Percentiles rank a stretch among this genome's conserved stretches.
phyloP scores from a whole-genome alignment of 1,140 invertebrate species.

The Cotesia glomerata region DNA sequence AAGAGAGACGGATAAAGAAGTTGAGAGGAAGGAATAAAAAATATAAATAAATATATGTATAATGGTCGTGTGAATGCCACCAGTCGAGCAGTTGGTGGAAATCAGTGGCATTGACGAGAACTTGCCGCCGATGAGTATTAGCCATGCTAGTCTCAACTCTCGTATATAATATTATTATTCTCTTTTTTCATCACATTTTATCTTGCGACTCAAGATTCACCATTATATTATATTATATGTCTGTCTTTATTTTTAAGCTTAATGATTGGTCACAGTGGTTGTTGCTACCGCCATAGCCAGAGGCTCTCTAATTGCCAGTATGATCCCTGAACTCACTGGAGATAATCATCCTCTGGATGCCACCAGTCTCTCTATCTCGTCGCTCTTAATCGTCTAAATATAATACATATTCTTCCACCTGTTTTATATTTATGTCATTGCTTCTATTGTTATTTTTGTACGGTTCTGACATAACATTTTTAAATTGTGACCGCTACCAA shows the following conservation, averaged over 20 bases:
- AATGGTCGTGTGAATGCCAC: slow-evolving; percentile 10
- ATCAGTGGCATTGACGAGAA: slow-evolving; percentile 17
- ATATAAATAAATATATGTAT: neutral
- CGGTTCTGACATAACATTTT: no score
- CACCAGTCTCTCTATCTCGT: neutral
- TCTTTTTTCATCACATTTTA: neutral
- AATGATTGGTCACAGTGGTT: slow-evolving; percentile 3
- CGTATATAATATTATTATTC: neutral
- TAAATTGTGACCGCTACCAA: no score
- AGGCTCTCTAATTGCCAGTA: slow-evolving; percentile 30
- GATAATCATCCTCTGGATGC: slow-evolving; percentile 26
- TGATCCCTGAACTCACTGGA: slow-evolving; percentile 22
- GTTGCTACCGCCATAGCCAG: slow-evolving; percentile 8
- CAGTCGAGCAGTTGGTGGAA: slow-evolving; percentile 20
- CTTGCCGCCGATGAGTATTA: neutral
- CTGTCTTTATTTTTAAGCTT: neutral
- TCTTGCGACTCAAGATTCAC: no score
- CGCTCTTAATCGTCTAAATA: neutral
- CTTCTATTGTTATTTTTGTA: neutral
- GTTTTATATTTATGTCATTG: neutral
- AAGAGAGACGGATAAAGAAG: neutral
- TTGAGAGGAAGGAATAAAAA: slow-evolving; percentile 6
- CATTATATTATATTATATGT: neutral
- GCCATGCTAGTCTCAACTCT: slow-evolving; percentile 1
- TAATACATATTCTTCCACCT: neutral